Conservation (phyloP, 2,797 vertebrate species). For the Periophthalmus magnuspinnatus region DNA sequence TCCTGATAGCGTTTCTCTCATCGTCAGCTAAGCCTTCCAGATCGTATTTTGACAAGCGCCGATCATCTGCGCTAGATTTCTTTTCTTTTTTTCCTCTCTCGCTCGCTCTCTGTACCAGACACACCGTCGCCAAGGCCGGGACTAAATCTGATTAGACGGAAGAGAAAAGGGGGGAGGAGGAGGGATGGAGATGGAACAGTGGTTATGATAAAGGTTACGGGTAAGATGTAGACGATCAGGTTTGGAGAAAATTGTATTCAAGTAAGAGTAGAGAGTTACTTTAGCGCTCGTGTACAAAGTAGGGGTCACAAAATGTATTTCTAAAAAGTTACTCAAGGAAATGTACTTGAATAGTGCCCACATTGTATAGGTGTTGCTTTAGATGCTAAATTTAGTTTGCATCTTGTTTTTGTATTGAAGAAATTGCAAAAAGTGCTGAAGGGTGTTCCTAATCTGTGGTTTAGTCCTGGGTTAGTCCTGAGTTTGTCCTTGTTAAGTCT, state of each 20-base stretch:
- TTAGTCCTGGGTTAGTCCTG: too few species aligned
- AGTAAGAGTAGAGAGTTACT: background rate
- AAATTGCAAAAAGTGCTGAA: too few species aligned
- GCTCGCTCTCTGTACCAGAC: slow-evolving; percentile 30
- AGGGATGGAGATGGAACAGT: slow-evolving; percentile 9
- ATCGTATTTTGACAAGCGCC: slow-evolving; percentile 66
- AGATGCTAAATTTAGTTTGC: too few species aligned
- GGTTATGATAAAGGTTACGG: slow-evolving; percentile 14
- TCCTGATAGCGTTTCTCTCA: slow-evolving; percentile 50
- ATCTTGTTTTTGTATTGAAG: too few species aligned
- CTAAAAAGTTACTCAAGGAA: background rate
- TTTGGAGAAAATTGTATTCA: background rate
- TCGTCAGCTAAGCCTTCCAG: slow-evolving; percentile 62
- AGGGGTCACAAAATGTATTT: background rate
- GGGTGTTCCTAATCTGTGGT: too few species aligned
- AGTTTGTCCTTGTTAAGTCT: too few species aligned
- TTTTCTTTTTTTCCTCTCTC: slow-evolving; percentile 8
- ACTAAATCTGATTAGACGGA: slow-evolving; percentile 55
- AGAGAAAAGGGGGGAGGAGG: slow-evolving; percentile 10
- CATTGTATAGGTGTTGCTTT: too few species aligned
- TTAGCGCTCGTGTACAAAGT: background rate
- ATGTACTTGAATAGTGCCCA: background rate
- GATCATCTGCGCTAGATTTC: slow-evolving; percentile 45
- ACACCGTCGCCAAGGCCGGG: slow-evolving; percentile 4
- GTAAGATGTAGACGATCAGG: background rate